A percentile compares a stretch with the other conserved stretches of the same genome.
These are phyloP conservation scores for Dromococcyx pavoninus DNA, from an alignment of 2,797 vertebrate species.

Conservation along the genomic window DNA sequence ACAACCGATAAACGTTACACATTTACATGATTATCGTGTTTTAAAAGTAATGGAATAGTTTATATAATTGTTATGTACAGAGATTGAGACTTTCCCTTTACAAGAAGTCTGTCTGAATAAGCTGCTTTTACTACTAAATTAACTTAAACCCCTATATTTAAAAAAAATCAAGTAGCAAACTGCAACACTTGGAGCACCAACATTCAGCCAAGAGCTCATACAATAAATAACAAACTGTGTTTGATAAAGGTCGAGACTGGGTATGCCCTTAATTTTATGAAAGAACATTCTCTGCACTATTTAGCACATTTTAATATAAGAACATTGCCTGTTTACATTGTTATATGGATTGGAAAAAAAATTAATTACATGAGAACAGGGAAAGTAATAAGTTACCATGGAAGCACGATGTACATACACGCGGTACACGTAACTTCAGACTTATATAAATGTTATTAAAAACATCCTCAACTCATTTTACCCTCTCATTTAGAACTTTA, in stretches of 20 bases:
- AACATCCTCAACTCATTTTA: constrained; percentile 15
- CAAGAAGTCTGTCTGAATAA: background rate
- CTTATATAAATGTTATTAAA: constrained; percentile 11
- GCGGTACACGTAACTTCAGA: constrained; percentile 15
- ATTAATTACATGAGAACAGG: background rate
- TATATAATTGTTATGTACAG: background rate
- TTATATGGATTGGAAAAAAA: background rate
- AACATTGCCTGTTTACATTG: background rate
- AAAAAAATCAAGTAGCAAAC: background rate
- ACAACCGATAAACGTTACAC: background rate
- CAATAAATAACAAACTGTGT: background rate
- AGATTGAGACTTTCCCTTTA: background rate
- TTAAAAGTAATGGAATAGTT: background rate
- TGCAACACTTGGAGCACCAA: background rate
- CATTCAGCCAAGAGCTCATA: background rate
- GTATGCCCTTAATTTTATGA: constrained; percentile 5
- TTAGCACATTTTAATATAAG: constrained; percentile 27
- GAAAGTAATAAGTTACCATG: constrained; percentile 51
- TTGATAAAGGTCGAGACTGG: background rate
- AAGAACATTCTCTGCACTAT: background rate
- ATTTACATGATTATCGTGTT: background rate
- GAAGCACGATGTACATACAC: background rate
- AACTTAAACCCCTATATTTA: background rate
- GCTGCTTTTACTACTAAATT: background rate
- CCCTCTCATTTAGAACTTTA: background rate